Base-by-base conservation (phyloP, 53 echinoderm and acorn worm species). In the Antedon mediterranea region DNA sequence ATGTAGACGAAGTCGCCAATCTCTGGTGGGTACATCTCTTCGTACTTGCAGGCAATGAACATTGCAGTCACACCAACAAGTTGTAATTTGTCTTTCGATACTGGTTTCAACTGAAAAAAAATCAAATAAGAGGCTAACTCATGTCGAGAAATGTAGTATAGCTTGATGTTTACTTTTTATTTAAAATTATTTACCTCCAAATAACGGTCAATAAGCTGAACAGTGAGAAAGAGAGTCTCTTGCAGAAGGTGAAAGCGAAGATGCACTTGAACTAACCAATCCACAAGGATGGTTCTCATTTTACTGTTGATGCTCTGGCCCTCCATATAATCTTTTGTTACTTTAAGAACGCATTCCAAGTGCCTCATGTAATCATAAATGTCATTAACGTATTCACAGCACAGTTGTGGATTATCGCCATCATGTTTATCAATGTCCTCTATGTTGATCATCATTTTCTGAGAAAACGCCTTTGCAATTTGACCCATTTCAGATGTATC, bases 11-110 rank as follows among this genome's bases (percentile, higher is more conserved):
- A 94, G 81, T 91, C 91, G 28, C 85, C 87, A 75, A 91, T 91
- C 82, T 91, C 91, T 73, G 91, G 95, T 13, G 95, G 91, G 85
- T 94, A 94, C 95, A 94, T 94, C 82, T 94, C 95, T 74, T 94
- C 95, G 41, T 91, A 94, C 43, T 94, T 94, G 79, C 89, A 83
- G 74, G 95, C 95, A 77, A 94, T 82, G 72, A 94, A 86, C 95
- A 94, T 94, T 8, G 91, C 79, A 0, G 95, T 94, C 14, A 94
- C 95, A 78, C 95, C 95, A 6, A 94, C 91, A 32, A 94, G 75
- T 72, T 94, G 95, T n/a, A 94, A 80, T 74, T 91, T 94, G 74
- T 83, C 85, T 73, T 89, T 91, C 20, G 95, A 89, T 3, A 94
- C 95, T 0, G 88, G 27, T 73, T 94, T 88, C 0, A 84, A 73